phyloP scores from a whole-genome alignment of 2,113 vertebrate genomes.

The Pelecanoides urinatrix region DNA sequence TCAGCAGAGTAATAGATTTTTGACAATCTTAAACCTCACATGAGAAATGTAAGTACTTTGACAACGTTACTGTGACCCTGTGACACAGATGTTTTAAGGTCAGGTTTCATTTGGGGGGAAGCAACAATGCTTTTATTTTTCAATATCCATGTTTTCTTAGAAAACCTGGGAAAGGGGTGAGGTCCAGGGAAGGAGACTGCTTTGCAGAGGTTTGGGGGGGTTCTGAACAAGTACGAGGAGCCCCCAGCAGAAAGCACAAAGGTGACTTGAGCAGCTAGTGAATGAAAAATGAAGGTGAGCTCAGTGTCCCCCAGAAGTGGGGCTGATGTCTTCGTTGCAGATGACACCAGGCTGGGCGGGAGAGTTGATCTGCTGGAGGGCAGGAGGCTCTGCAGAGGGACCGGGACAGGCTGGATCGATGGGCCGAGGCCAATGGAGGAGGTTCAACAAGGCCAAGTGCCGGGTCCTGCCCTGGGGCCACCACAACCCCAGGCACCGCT shows the following conservation, averaged over 20 bases:
- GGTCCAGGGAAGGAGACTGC: not conserved
- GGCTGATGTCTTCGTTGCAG: rapidly evolving
- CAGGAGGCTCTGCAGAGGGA: no score
- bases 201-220: not conserved
- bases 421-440: no score
- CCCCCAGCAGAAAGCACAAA: not conserved
- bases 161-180: not conserved
- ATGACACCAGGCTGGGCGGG: no score
- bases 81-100: not conserved
- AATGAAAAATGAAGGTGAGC: not conserved
- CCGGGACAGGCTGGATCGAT: no score
- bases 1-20: not conserved
- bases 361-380: no score
- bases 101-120: not conserved
- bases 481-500: no score
- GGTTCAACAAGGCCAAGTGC: no score
- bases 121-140: not conserved
- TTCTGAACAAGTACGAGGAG: not conserved
- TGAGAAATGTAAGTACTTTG: not conserved
- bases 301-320: not conserved
- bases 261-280: not conserved
- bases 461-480: no score
- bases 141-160: not conserved
- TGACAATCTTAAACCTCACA: not conserved
- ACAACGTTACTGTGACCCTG: not conserved